Conservation (phyloP, 2,797 vertebrate species). For the Peromyscus eremicus region DNA sequence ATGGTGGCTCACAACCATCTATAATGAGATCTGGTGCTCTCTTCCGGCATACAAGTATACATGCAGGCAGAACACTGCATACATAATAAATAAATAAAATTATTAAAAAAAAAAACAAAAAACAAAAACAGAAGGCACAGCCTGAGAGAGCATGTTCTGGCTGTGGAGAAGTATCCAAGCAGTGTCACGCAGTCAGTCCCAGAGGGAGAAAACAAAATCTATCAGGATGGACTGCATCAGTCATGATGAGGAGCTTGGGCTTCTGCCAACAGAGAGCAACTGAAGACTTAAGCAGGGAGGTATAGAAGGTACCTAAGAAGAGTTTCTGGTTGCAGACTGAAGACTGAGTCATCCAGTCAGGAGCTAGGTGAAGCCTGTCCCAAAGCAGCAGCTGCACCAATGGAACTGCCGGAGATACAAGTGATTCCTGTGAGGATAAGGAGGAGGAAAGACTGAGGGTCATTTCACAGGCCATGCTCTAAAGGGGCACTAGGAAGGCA, state of each 20-base stretch:
- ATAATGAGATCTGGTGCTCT: too few species aligned
- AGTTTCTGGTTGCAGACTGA: not conserved
- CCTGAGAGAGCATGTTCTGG: not conserved
- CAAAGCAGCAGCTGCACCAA: not conserved
- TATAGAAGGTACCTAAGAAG: not conserved
- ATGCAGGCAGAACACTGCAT: too few species aligned
- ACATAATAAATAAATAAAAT: too few species aligned
- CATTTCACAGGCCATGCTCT: rapidly evolving
- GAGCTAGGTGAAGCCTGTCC: not conserved
- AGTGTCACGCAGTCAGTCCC: not conserved
- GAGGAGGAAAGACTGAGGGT: not conserved
- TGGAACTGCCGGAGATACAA: not conserved
- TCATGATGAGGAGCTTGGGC: not conserved
- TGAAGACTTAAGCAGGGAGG: not conserved
- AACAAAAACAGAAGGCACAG: not conserved
- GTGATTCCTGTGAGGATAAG: not conserved
- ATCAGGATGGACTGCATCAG: not conserved
- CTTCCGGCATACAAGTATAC: too few species aligned
- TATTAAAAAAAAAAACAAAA: too few species aligned
- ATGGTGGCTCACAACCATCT: too few species aligned
- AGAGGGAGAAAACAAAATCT: not conserved
- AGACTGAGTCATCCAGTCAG: not conserved
- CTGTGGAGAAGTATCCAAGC: not conserved
- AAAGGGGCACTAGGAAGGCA: not conserved
- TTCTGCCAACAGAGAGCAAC: not conserved